Base-by-base conservation (phyloP, 2,113 vertebrate species). In the Marmota monax region DNA sequence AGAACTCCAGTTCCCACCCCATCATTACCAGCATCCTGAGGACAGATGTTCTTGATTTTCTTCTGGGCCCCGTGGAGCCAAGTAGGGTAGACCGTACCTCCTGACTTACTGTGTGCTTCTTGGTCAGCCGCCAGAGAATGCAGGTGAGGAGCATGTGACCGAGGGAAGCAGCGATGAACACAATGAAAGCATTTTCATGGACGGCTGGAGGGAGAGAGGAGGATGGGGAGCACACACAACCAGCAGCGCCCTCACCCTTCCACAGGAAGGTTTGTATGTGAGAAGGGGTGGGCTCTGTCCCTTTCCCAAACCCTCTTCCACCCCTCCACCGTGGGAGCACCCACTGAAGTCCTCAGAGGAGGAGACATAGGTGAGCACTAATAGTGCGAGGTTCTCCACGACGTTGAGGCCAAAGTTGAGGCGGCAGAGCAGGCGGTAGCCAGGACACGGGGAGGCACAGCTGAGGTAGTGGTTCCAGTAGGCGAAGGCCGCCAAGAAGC, bases 101-200 rank as follows among this genome's bases (percentile, higher is more conserved):
- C 0, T 98, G 97, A 98, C 98, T 99, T 96, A 99, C 95, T 92
- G 98, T 98, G 98, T 98, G 97, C 87, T 98, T 99, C 98, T 98
- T 98, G 96, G 99, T 99, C 97, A 99, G 97, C 0, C 98, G 97
- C 99, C 99, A 99, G 97, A 99, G 98, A 51, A 98, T 90, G 98
- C 99, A 99, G 0, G 99, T 99, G 56, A 99, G 96, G 34, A 99
- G 96, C 99, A 99, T 99, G 99, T 99, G 99, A 77, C 99, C 88
- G 90, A 99, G 97, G 2, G 99, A 99, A 23, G 99, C 98, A 0
- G 17, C 92, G 42, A 99, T 99, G 96, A 99, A 99, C 86, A 98
- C 80, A 86, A 99, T 97, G 98, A 99, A 99, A 92, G 99, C 99
- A 11, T 98, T 98, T 97, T 99, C 99, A 0, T 99, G 99, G 97